Evolutionary conservation across 2,113 vertebrate species (phyloP), one percentile per base, ranked within the genome.

Genomic region (Pogonocichla stellata): DNA sequence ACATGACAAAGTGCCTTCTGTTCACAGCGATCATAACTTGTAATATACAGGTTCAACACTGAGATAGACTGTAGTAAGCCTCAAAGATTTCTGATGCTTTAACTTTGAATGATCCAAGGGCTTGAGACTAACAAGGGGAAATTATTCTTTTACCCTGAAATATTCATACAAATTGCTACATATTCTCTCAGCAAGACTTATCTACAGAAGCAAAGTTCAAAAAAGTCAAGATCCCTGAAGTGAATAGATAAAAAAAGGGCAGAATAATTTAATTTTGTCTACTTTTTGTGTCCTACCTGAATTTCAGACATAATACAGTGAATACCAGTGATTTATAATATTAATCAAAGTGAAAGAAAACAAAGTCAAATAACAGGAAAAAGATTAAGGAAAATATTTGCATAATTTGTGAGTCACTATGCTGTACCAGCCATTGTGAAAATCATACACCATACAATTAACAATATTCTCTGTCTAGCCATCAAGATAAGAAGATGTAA

Each of bases 401-500:
- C 80, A 38, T 80, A 86, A 97, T 94, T 87, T 88, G 77, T 92
- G 79, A 96, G 61, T 92, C 38, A 58, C 26, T 75, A 9, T 82
- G 54, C 24, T 62, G 58, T 74, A 58, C 50, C 25, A 22, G 67
- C 75, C 91, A 89, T 91, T 88, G 60, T 84, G 79, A 94, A 98
- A 97, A 95, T 33, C 71, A 70, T 54, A 77, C 84, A 53, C 51
- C 94, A 80, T 70, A 75, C 73, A 95, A 96, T 86, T 95, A 97
- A 96, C 43, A 96, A 69, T 95, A 77, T 93, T 88, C 67, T 80
- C 88, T 95, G 86, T 93, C 90, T 91, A 94, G 80, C 73, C 93
- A 97, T 95, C 91, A 94, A 95, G 90, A 94, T 34, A 96, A 89
- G 88, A 42, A 96, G 89, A 79, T n/a, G 54, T 96, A 97, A 96